Evolutionary conservation across 2,888 invertebrate genomes (phyloP).

Genomic region (Fissipunctia ypsillon): DNA sequence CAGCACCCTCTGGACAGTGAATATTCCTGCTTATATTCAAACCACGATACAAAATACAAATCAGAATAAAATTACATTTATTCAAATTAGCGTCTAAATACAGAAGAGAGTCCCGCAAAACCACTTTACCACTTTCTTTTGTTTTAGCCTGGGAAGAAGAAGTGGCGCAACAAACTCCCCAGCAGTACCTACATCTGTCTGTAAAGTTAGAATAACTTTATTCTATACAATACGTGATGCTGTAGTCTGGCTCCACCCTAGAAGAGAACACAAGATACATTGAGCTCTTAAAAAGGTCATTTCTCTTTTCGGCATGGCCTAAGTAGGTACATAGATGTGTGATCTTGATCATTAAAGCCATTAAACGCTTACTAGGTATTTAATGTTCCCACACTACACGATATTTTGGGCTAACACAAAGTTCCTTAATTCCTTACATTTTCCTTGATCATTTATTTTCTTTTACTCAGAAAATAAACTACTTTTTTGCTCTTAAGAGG

Average conservation of each 20-base stretch:
- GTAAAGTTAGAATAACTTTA: no score
- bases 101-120: no score
- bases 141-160: no score
- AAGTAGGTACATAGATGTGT: background rate
- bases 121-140: no score
- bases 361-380: conserved; percentile 25
- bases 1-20: background rate
- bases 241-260: background rate
- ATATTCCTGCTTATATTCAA: background rate
- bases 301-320: background rate
- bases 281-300: background rate
- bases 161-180: no score
- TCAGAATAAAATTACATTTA: no score
- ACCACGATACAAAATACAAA: background rate
- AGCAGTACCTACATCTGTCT: no score
- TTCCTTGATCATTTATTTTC: conserved; percentile 55
- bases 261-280: background rate
- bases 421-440: conserved; percentile 34
- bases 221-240: no score
- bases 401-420: conserved; percentile 37
- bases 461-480: conserved; percentile 43
- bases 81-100: no score
- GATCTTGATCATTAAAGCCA: conserved; percentile 10
- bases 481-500: conserved; percentile 45
- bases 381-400: conserved; percentile 31